Evolutionary conservation across 2,797 vertebrate genomes (phyloP), one percentile per base, ranked within the genome.

Genomic region (Nothura maculosa): DNA sequence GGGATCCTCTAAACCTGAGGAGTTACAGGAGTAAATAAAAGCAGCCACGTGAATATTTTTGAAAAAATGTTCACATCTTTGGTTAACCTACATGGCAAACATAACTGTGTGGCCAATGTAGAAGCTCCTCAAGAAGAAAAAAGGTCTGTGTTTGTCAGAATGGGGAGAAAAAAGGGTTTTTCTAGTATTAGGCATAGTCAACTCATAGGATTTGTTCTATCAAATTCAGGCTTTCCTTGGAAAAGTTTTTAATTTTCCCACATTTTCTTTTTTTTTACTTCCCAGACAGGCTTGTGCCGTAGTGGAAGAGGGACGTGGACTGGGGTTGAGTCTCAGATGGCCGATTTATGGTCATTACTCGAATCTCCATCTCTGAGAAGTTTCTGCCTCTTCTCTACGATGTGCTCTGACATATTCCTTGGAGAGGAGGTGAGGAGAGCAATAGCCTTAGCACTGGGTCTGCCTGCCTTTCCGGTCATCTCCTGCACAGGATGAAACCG

Each of bases 311-410:
- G 57, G 24, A 8, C n/a, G 14, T 6, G 6, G 27, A 57, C 36
- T 20, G 38, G 16, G 0, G 1, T n/a, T 69, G 18, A 22, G 9
- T 5, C 70, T 77, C 36, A 14, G 21, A 45, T 4, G 17, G 28
- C 7, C 0, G 5, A 4, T 47, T 78, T 28, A 12, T 22, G 57
- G 12, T 25, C 79, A 34, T 36, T 43, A 54, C 42, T 52, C 27
- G n/a, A 2, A 2, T 58, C 18, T 27, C 16, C 1, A 2, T 10
- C 1, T 20, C 48, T 6, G 48, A 50, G 48, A 50, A 34, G 25
- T 38, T 72, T 61, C 68, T 11, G 48, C 38, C 45, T 30, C 19
- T 12, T 80, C 12, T 34, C 42, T 75, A 54, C 47, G 70, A 57
- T 32, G 8, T 2, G 19, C 50, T 77, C 81, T 82, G 64, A 55